These are phyloP conservation scores for Laterallus jamaicensis DNA, from an alignment of 2,113 vertebrate genomes.

Conservation along the genomic window DNA sequence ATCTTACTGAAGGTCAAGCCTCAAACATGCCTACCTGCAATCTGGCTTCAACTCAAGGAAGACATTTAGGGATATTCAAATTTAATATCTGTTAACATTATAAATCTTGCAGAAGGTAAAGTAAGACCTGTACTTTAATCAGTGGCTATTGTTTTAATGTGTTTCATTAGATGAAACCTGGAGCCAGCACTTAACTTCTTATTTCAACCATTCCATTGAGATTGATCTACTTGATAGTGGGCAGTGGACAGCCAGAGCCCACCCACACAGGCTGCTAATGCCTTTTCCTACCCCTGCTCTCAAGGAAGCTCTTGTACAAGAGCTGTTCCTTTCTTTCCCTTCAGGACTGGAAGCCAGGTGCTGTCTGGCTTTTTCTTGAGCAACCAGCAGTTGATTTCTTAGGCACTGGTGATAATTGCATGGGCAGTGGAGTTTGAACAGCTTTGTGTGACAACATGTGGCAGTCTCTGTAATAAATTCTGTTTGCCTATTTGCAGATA, in stretches of 20 bases:
- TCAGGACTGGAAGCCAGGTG: not conserved
- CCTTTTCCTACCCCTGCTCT: not conserved
- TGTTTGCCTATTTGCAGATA: not conserved
- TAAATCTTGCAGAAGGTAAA: fast-evolving
- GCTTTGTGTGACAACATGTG: not conserved
- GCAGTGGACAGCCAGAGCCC: not conserved
- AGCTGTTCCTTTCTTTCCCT: not conserved
- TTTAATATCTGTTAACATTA: not conserved
- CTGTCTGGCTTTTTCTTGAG: not conserved
- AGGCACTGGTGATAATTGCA: fast-evolving
- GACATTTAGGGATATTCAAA: not conserved
- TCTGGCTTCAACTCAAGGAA: not conserved
- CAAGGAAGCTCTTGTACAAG: not conserved
- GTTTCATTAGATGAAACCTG: not conserved
- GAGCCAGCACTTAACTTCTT: not conserved
- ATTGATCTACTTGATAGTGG: not conserved
- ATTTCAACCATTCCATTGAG: not conserved
- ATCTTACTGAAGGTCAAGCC: not conserved
- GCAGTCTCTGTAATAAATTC: fast-evolving
- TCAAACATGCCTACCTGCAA: not conserved
- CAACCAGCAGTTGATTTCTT: not conserved
- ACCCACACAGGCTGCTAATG: too few species aligned
- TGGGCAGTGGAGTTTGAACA: not conserved
- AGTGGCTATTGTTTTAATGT: not conserved
- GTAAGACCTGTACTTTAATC: not conserved